phyloP scores from a whole-genome alignment of 2,113 vertebrate genomes.

The Anseranas semipalmata region DNA sequence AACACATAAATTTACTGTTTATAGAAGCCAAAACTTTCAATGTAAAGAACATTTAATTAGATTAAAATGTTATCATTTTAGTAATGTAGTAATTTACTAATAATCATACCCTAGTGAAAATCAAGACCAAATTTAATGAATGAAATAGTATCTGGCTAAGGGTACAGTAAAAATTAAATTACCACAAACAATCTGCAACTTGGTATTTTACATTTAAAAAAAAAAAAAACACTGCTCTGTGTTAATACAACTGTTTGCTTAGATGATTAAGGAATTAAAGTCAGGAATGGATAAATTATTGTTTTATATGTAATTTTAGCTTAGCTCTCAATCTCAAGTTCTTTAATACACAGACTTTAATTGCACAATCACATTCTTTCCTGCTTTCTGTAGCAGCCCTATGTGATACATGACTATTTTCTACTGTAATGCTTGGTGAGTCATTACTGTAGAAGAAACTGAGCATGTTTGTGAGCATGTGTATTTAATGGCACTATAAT shows the following conservation, averaged over 20 bases:
- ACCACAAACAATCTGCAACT: neutral
- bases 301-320: slow-evolving; percentile 1
- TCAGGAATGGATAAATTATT: neutral
- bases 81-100: neutral
- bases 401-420: slow-evolving; percentile 34
- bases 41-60: neutral
- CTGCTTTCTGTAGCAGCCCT: neutral
- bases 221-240: neutral
- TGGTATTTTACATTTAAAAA: neutral
- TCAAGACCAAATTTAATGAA: neutral
- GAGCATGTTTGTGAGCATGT: neutral
- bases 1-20: neutral
- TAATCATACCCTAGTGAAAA: neutral
- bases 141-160: neutral
- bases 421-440: slow-evolving; percentile 32
- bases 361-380: slow-evolving; percentile 37
- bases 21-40: neutral
- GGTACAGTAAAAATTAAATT: neutral
- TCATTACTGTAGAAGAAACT: slow-evolving; percentile 25
- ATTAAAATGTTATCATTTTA: neutral
- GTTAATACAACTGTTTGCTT: neutral
- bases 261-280: neutral
- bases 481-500: neutral
- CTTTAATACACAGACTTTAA: neutral
- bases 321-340: neutral